Percentiles rank a stretch among this genome's conserved stretches.
Evolutionary conservation across 2,113 vertebrate genomes (phyloP).

Genomic region (Boleophthalmus pectinirostris): DNA sequence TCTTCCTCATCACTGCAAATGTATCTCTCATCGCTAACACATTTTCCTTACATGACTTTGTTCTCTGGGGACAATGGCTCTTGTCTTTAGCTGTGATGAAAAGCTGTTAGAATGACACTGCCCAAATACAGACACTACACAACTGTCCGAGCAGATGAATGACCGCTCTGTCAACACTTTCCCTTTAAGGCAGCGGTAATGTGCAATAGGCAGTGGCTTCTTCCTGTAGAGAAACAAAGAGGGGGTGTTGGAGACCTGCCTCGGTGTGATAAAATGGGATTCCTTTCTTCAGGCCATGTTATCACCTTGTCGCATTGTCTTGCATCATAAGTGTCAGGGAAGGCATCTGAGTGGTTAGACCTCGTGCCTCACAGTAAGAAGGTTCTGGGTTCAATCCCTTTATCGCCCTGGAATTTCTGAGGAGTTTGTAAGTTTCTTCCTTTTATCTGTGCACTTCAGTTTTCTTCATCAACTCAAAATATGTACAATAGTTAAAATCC

Average conservation of each 20-base stretch:
- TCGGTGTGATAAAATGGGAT: slow-evolving; percentile 10
- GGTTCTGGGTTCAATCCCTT: too few species aligned
- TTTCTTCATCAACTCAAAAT: too few species aligned
- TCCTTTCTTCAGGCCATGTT: not conserved
- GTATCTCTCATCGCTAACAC: slow-evolving; percentile 19
- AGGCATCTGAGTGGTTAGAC: too few species aligned
- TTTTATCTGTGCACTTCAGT: too few species aligned
- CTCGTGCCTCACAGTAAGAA: too few species aligned
- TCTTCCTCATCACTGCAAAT: slow-evolving; percentile 19
- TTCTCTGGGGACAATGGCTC: slow-evolving; percentile 30
- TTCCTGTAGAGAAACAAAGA: not conserved
- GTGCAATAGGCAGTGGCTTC: not conserved
- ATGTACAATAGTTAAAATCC: too few species aligned
- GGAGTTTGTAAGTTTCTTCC: too few species aligned
- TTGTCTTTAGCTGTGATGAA: slow-evolving; percentile 15
- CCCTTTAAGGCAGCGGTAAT: not conserved
- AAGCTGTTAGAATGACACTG: slow-evolving; percentile 8
- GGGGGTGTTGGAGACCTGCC: not conserved
- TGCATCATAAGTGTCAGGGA: too few species aligned
- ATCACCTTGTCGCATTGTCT: too few species aligned
- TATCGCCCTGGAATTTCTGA: too few species aligned
- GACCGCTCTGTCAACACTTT: slow-evolving; percentile 8
- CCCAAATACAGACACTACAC: not conserved
- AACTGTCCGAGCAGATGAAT: slow-evolving; percentile 1
- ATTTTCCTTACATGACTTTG: slow-evolving; percentile 24